Conservation (phyloP, 1,140 invertebrate species). For the Rhopalosiphum padi region DNA sequence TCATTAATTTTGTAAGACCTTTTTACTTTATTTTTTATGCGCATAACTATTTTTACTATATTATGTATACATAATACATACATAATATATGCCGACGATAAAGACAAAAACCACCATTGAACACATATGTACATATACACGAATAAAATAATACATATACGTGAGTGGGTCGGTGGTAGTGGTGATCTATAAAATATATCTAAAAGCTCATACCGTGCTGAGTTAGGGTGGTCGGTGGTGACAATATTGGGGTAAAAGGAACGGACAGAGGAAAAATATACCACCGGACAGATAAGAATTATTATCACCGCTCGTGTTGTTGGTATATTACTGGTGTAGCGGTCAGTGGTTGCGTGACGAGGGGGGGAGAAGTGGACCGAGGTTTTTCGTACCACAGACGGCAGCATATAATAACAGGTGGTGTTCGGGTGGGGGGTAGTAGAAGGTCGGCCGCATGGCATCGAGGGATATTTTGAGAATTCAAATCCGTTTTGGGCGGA, state of each 20-base stretch:
- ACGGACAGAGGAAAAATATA: background rate
- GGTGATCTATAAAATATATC: background rate
- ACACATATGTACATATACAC: background rate
- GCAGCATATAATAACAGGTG: background rate
- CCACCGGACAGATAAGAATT: constrained; percentile 28
- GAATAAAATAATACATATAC: background rate
- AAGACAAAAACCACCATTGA: constrained; percentile 23
- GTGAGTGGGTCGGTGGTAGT: no score
- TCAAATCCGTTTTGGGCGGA: constrained; percentile 33
- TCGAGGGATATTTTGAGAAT: background rate
- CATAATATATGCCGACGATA: background rate
- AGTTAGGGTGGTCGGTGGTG: background rate
- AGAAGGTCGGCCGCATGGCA: background rate
- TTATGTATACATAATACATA: background rate
- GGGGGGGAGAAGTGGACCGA: background rate
- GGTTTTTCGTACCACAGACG: background rate
- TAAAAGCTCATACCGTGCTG: background rate
- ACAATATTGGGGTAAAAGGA: background rate
- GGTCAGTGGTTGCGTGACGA: background rate
- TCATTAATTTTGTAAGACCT: constrained; percentile 47
- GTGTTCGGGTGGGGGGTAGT: no score
- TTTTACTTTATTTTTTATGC: background rate
- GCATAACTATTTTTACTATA: no score
- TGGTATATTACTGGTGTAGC: background rate
- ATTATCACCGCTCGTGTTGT: background rate